Evolutionary conservation across 1,140 invertebrate genomes (phyloP).

Genomic region (Atopsyche davidsoni): DNA sequence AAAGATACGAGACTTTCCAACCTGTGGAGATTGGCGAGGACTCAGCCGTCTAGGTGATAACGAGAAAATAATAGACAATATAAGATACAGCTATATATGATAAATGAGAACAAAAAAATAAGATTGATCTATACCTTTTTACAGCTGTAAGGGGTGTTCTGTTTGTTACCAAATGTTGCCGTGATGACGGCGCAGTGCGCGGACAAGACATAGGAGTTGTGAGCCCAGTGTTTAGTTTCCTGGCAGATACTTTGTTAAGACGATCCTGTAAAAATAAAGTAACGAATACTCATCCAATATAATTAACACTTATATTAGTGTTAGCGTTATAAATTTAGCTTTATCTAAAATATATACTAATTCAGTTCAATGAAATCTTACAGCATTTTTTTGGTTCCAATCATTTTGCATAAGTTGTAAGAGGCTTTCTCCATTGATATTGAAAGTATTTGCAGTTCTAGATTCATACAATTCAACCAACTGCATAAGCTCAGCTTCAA

Average conservation of each 20-base stretch:
- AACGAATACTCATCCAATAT: background rate
- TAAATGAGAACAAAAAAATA: background rate
- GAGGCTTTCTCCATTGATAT: slow-evolving; percentile 53
- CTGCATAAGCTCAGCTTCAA: slow-evolving; percentile 55
- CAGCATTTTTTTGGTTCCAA: slow-evolving; percentile 48
- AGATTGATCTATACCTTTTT: slow-evolving; percentile 17
- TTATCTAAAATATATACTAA: background rate
- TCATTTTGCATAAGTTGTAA: slow-evolving; percentile 50
- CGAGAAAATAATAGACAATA: slow-evolving; percentile 1
- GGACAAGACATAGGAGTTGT: slow-evolving; percentile 16
- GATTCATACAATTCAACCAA: slow-evolving; percentile 51
- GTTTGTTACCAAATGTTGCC: slow-evolving; percentile 10
- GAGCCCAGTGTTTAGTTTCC: slow-evolving; percentile 12
- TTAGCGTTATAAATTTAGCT: no score
- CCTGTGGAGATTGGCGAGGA: slow-evolving; percentile 19
- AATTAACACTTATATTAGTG: background rate
- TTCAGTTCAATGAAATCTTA: slow-evolving; percentile 28
- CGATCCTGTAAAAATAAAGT: slow-evolving; percentile 13
- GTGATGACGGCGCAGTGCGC: slow-evolving; percentile 14
- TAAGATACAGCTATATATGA: background rate
- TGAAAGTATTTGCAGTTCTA: slow-evolving; percentile 47
- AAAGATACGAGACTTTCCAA: slow-evolving; percentile 8
- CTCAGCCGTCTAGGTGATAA: slow-evolving; percentile 23
- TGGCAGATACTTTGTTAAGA: slow-evolving; percentile 22
- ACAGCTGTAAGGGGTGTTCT: slow-evolving; percentile 25